Evolutionary conservation across 2,797 vertebrate genomes (phyloP).

Genomic region (Squalus acanthias): DNA sequence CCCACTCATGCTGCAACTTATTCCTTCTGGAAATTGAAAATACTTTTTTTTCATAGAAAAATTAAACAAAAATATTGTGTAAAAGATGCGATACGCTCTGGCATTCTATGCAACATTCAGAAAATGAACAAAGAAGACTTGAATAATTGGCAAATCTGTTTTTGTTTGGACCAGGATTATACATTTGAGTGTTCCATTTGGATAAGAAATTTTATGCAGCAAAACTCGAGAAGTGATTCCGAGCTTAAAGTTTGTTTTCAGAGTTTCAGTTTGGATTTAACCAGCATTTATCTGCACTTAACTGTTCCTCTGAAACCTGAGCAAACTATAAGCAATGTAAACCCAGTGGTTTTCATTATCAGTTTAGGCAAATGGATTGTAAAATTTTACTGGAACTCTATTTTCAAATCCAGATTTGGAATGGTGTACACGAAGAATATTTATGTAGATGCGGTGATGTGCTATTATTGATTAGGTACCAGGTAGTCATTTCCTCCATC

Average conservation of each 20-base stretch:
- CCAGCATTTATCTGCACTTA: neutral
- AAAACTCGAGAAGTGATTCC: neutral
- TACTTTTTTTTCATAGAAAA: neutral
- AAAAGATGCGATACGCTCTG: neutral
- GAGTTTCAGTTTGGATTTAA: neutral
- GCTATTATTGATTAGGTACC: neutral
- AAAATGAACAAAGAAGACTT: neutral
- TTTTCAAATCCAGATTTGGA: neutral
- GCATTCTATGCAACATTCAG: neutral
- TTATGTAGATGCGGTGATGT: neutral
- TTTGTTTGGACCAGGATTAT: neutral
- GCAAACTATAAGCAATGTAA: neutral
- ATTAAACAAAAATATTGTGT: neutral
- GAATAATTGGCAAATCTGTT: neutral
- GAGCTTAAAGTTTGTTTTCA: neutral
- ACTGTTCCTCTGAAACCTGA: neutral
- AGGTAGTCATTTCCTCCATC: neutral
- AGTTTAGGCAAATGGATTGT: neutral
- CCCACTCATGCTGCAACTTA: neutral
- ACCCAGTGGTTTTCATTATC: neutral
- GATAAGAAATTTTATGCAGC: neutral
- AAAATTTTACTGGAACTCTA: neutral
- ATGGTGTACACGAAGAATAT: neutral
- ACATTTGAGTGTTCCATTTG: neutral
- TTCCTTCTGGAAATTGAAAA: neutral